These are phyloP conservation scores for Melopsittacus undulatus DNA, from an alignment of 2,797 vertebrate species.

Conservation along the genomic window DNA sequence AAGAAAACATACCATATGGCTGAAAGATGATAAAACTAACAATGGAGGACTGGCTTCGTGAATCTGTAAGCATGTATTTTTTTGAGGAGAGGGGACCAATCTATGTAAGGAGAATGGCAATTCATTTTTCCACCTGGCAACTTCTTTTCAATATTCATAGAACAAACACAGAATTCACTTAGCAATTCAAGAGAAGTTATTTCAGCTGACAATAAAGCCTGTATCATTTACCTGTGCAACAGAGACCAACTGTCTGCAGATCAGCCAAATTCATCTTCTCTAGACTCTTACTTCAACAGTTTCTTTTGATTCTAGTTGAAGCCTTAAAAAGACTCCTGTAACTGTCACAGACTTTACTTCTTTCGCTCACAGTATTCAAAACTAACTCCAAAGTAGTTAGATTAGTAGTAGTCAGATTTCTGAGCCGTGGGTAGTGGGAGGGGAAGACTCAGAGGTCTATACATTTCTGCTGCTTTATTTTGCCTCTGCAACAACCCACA, in stretches of 20 bases:
- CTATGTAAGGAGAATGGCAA: not conserved
- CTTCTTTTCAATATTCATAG: constrained; percentile 19
- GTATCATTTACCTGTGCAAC: not conserved
- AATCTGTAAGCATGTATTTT: not conserved
- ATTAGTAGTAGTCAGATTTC: too few relatives aligned
- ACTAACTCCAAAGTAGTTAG: too few relatives aligned
- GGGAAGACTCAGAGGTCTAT: fast-evolving
- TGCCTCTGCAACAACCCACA: not conserved
- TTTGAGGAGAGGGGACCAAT: constrained; percentile 11
- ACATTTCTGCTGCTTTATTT: not conserved
- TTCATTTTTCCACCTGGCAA: constrained; percentile 44
- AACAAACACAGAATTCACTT: constrained; percentile 16
- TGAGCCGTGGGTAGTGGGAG: not conserved
- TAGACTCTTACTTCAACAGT: not conserved
- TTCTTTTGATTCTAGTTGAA: not conserved
- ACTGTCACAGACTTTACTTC: not conserved
- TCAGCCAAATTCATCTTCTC: constrained; percentile 7
- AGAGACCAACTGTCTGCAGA: not conserved
- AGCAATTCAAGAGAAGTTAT: constrained; percentile 14
- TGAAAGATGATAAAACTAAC: constrained; percentile 61
- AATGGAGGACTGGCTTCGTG: not conserved
- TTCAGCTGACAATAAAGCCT: constrained; percentile 13
- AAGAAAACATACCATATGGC: constrained; percentile 18
- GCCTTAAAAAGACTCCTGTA: not conserved
- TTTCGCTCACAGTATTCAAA: not conserved